Percentiles rank a stretch among this genome's conserved stretches.
phyloP scores from a whole-genome alignment of 2,113 vertebrate species.

The Alosa alosa region DNA sequence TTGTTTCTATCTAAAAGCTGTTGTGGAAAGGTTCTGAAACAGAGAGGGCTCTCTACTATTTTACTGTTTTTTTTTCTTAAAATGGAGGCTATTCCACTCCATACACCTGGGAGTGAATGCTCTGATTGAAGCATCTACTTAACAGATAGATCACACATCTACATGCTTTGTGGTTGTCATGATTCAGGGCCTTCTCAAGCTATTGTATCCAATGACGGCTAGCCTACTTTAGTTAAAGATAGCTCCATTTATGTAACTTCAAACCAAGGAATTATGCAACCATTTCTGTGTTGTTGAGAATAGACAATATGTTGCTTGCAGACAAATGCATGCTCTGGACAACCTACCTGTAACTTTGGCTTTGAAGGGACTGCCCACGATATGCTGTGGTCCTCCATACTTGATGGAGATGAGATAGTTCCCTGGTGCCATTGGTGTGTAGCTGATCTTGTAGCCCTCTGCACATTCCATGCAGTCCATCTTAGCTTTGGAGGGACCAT shows the following conservation, averaged over 20 bases:
- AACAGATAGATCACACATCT: background rate
- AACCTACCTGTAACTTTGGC: slow-evolving; percentile 89
- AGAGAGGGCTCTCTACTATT: background rate
- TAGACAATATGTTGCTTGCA: slow-evolving; percentile 40
- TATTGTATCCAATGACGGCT: background rate
- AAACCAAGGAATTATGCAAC: background rate
- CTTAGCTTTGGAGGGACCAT: slow-evolving; percentile 95
- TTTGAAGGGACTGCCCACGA: slow-evolving; percentile 96
- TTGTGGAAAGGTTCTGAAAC: background rate
- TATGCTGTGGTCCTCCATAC: slow-evolving; percentile 93
- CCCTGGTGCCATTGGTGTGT: slow-evolving; percentile 95
- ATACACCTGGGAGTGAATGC: background rate
- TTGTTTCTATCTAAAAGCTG: background rate
- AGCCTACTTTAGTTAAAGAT: background rate
- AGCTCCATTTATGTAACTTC: slow-evolving; percentile 6
- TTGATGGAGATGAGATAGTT: slow-evolving; percentile 98
- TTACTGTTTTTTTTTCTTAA: background rate
- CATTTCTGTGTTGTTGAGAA: slow-evolving; percentile 33
- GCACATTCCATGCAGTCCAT: slow-evolving; percentile 90
- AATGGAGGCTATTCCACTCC: background rate
- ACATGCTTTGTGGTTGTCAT: background rate
- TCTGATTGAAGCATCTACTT: background rate
- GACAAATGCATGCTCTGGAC: slow-evolving; percentile 26
- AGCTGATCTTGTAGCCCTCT: slow-evolving; percentile 89
- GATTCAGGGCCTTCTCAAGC: background rate